Conservation (phyloP, 2,888 invertebrate genomes). For the Sphaerophoria taeniata region DNA sequence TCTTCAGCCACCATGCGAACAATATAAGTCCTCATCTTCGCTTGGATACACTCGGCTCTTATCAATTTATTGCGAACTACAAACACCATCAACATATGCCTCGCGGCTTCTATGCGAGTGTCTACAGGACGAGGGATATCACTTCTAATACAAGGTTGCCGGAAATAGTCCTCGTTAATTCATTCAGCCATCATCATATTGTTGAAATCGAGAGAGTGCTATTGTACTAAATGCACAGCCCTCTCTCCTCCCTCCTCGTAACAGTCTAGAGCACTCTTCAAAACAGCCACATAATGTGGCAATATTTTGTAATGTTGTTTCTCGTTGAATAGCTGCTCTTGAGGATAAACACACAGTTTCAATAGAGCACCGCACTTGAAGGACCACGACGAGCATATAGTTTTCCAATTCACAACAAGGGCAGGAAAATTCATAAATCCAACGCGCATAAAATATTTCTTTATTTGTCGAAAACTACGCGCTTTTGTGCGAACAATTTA, state of each 20-base stretch:
- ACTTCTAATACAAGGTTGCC: conserved; percentile 58
- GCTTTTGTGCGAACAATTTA: conserved; percentile 49
- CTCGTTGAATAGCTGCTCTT: conserved; percentile 56
- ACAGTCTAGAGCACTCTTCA: neutral
- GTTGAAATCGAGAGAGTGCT: conserved; percentile 35
- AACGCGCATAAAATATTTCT: conserved; percentile 54
- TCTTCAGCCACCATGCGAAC: neutral
- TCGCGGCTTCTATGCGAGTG: conserved; percentile 11
- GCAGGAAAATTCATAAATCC: conserved; percentile 52
- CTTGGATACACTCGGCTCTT: conserved; percentile 30
- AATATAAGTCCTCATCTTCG: conserved; percentile 25
- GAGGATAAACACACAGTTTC: conserved; percentile 68
- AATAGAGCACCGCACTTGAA: conserved; percentile 51
- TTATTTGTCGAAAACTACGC: conserved; percentile 37
- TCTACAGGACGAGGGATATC: conserved; percentile 7
- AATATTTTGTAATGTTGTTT: conserved; percentile 54
- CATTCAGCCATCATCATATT: conserved; percentile 54
- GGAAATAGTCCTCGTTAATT: conserved; percentile 71
- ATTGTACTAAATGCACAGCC: conserved; percentile 44
- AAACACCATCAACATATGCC: conserved; percentile 57
- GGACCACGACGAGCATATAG: conserved; percentile 56
- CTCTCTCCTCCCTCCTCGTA: conserved; percentile 23
- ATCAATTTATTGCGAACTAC: conserved; percentile 11
- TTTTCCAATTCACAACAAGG: conserved; percentile 54
- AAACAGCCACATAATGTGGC: conserved; percentile 59